Evolutionary conservation across 2,113 vertebrate genomes (phyloP).

Genomic region (Typhlomys cinereus): DNA sequence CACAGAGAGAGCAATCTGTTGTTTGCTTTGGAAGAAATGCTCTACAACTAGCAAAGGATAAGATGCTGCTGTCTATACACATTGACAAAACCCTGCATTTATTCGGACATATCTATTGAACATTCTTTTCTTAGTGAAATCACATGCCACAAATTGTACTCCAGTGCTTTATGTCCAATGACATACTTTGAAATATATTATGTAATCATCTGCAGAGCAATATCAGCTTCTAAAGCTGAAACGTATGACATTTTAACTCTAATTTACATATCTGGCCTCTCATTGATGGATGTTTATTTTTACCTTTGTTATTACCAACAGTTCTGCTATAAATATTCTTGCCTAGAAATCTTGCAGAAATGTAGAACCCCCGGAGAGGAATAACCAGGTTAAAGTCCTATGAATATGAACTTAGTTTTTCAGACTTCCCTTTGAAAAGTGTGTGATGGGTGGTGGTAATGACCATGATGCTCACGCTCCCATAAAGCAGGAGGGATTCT

Average conservation of each 20-base stretch:
- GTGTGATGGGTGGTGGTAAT: neutral
- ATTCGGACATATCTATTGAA: neutral
- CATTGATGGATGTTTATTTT: neutral
- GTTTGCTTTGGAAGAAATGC: neutral
- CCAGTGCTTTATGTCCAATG: neutral
- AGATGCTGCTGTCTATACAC: neutral
- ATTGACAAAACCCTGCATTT: neutral
- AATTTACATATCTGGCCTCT: neutral
- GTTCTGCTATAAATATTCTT: neutral
- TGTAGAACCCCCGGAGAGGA: neutral
- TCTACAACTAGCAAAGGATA: neutral
- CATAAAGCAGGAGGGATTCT: fast-evolving
- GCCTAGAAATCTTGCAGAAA: neutral
- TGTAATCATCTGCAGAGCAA: neutral
- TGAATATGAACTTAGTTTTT: neutral
- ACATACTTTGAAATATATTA: neutral
- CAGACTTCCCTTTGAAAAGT: neutral
- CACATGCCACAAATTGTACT: neutral
- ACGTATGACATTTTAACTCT: neutral
- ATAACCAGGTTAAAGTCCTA: neutral
- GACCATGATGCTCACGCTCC: no score
- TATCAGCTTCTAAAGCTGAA: neutral
- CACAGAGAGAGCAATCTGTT: neutral
- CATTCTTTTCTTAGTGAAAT: neutral
- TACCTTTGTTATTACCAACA: neutral